Conservation (phyloP, 64 coral and sea anemone species). For the Stichodactyla mertensii region DNA sequence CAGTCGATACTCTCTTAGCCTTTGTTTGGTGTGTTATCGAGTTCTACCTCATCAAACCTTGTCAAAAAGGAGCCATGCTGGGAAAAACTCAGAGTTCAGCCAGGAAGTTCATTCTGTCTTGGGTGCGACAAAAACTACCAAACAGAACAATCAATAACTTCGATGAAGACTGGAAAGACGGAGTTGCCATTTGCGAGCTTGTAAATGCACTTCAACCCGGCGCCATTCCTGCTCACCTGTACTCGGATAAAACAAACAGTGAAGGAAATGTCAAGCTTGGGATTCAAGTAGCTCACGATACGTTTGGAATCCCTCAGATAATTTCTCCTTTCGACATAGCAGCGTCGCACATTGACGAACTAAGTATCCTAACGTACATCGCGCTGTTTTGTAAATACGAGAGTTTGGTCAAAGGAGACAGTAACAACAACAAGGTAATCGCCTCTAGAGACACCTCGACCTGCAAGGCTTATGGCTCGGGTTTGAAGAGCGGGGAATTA, state of each 20-base stretch:
- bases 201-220: constrained; percentile 79
- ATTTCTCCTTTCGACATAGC: constrained; percentile 87
- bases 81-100: constrained; percentile 66
- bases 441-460: constrained; percentile 16
- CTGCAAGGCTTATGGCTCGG: constrained; percentile 71
- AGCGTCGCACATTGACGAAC: constrained; percentile 71
- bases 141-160: constrained; percentile 73
- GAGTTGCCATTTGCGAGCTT: constrained; percentile 79
- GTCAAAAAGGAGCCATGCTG: constrained; percentile 62
- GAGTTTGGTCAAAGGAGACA: constrained; percentile 36
- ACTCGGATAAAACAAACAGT: constrained; percentile 58
- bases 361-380: constrained; percentile 88
- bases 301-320: constrained; percentile 89
- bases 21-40: constrained; percentile 77
- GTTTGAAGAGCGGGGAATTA: constrained; percentile 67
- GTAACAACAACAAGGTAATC: neutral
- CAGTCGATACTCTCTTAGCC: constrained; percentile 41
- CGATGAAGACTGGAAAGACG: constrained; percentile 87
- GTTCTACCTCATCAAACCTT: constrained; percentile 51
- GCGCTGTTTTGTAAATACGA: constrained; percentile 93
- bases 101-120: constrained; percentile 67
- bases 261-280: constrained; percentile 83
- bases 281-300: constrained; percentile 85
- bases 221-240: constrained; percentile 59
- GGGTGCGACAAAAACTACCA: constrained; percentile 83